A percentile compares a stretch with the other conserved stretches of the same genome.
phyloP scores from a whole-genome alignment of 2,113 vertebrate genomes.

The Stercorarius parasiticus region DNA sequence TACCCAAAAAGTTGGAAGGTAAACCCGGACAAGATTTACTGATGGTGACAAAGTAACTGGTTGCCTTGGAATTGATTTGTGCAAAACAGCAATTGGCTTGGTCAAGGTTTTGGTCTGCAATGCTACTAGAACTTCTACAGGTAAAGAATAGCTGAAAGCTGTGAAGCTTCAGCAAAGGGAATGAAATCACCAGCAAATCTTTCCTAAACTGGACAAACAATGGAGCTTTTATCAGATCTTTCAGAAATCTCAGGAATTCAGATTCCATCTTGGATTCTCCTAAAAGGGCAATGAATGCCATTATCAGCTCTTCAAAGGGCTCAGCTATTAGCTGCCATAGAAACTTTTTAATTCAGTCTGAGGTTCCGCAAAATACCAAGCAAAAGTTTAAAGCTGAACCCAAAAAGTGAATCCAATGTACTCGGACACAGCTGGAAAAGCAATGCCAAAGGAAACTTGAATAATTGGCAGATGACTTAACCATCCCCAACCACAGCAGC shows the following conservation, averaged over 20 bases:
- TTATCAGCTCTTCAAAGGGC: neutral
- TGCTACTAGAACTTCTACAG: neutral
- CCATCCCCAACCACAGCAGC: neutral
- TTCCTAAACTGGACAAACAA: neutral
- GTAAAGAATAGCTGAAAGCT: neutral
- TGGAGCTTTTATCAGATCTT: neutral
- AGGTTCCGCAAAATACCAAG: neutral
- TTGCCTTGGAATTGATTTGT: neutral
- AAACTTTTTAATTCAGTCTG: neutral
- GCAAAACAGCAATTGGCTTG: neutral
- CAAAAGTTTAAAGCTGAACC: neutral
- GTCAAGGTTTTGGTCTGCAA: neutral
- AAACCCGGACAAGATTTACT: neutral
- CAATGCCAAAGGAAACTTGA: neutral
- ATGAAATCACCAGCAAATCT: neutral
- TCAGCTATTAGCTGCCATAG: neutral
- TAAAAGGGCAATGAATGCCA: neutral
- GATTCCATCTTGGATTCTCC: neutral
- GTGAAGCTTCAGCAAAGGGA: neutral
- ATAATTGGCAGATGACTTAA: neutral
- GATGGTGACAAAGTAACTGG: neutral
- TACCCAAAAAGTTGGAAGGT: neutral
- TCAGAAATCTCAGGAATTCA: neutral
- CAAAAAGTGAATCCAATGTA: neutral
- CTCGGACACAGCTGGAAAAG: neutral